Base-by-base conservation (phyloP, 1,140 invertebrate genomes). In the Drosophila nebulosa region DNA sequence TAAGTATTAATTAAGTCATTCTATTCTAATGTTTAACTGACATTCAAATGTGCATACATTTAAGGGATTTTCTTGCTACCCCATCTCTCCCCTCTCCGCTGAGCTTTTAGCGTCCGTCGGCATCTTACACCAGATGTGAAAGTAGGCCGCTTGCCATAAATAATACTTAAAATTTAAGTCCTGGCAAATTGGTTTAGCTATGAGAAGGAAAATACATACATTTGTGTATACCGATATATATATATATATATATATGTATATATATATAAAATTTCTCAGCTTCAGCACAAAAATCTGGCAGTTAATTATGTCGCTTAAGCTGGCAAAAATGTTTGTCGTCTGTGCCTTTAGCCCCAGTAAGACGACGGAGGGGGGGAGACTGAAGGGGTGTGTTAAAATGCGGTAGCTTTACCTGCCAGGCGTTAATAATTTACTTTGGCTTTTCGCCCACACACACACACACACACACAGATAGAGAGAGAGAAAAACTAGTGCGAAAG, bases 131-230 rank as follows among this genome's bases (percentile, higher is more conserved):
- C 9, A 30, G 18, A 55, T 14, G n/a, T 16, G 21, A 62, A 50
- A 42, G 52, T 30, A 3, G n/a, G 18, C 69, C 14, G 6, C 16
- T 18, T 4, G 16, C 39, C 64, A 85, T 85, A 78, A 86, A 85
- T 85, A 85, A 88, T 78, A 81, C 81, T 85, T 85, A 85, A 85
- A 85, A 80, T 86, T 75, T 86, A 80, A 85, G 77, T 80, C 81
- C 66, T 80, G 81, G 81, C 81, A 85, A 85, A 85, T 85, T 85
- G 80, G 80, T 80, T 86, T 85, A 77, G 80, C 69, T 27, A 50
- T 16, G 63, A 74, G 71, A 62, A 62, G 50, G 60, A 60, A 60
- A 73, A 71, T 12, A 32, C 30, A 32, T 12, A 10, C 30, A 32
- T 32, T 32, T 32, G n/a, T n/a, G n/a, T n/a, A n/a, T n/a, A n/a